Evolutionary conservation across 2,888 invertebrate genomes (phyloP).

Genomic region (Nowickia ferox): DNA sequence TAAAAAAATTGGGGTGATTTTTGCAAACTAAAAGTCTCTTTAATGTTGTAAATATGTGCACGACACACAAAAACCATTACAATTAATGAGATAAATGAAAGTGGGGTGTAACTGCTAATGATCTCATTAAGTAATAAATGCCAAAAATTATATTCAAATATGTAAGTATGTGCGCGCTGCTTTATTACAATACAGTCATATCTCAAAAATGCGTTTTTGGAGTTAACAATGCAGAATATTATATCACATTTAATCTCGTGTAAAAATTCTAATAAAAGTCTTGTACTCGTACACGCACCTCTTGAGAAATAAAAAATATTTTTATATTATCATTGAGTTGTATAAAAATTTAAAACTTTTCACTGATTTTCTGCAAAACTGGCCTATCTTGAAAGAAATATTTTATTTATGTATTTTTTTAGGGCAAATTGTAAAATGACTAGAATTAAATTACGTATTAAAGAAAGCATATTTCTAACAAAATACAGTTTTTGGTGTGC

Average conservation of each 20-base stretch:
- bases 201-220: too few species aligned
- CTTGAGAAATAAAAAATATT: too few species aligned
- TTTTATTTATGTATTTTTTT: background rate
- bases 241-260: too few species aligned
- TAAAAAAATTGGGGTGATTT: slow-evolving; percentile 32
- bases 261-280: too few species aligned
- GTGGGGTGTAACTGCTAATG: slow-evolving; percentile 71
- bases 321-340: too few species aligned
- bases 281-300: too few species aligned
- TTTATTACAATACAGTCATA: too few species aligned
- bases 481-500: too few species aligned
- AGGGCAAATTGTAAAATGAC: background rate
- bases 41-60: background rate
- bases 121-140: slow-evolving; percentile 76
- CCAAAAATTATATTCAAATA: slow-evolving; percentile 65
- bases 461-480: too few species aligned
- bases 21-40: slow-evolving; percentile 20
- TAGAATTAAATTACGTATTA: background rate
- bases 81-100: slow-evolving; percentile 12
- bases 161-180: background rate
- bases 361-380: too few species aligned
- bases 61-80: background rate
- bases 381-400: background rate
- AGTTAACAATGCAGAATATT: too few species aligned
- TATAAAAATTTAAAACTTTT: too few species aligned